Conservation (phyloP, 2,888 invertebrate species). For the Geophilus truncorum region DNA sequence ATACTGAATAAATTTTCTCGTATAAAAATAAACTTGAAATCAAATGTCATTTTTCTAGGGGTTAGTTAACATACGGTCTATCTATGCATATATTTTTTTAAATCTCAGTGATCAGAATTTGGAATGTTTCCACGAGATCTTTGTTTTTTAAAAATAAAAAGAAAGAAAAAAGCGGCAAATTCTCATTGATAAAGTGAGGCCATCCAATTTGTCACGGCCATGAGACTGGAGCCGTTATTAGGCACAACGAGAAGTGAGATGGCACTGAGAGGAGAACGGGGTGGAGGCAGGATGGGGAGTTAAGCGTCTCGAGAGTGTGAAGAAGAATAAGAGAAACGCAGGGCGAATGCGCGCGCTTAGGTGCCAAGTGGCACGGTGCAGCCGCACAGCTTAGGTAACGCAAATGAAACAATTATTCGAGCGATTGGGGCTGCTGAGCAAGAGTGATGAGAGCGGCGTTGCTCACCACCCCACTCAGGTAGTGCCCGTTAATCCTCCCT, state of each 20-base stretch:
- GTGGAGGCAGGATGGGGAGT: not conserved
- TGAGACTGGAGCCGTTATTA: constrained; percentile 34
- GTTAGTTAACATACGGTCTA: no score
- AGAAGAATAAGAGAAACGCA: constrained; percentile 19
- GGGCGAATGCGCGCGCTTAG: constrained; percentile 5
- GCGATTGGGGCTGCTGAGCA: constrained; percentile 31
- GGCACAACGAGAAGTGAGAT: not conserved
- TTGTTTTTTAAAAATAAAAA: not conserved
- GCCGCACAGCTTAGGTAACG: constrained; percentile 28
- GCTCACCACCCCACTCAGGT: constrained; percentile 30
- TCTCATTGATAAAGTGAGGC: constrained; percentile 33
- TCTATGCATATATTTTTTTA: not conserved
- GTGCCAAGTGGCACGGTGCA: constrained; percentile 24
- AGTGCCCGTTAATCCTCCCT: constrained; percentile 31
- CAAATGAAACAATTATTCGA: constrained; percentile 34
- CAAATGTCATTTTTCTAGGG: no score
- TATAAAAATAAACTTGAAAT: no score
- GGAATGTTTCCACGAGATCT: not conserved
- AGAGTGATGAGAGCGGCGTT: constrained; percentile 28
- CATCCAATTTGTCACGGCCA: constrained; percentile 36
- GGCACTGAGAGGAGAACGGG: not conserved
- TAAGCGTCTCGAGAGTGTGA: constrained; percentile 24
- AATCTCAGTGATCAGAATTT: not conserved
- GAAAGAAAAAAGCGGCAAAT: constrained; percentile 15
- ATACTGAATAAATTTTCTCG: no score